Evolutionary conservation across 2,888 invertebrate species (phyloP), one percentile per base, ranked within the genome.

Genomic region (Epirrhoe alternata): DNA sequence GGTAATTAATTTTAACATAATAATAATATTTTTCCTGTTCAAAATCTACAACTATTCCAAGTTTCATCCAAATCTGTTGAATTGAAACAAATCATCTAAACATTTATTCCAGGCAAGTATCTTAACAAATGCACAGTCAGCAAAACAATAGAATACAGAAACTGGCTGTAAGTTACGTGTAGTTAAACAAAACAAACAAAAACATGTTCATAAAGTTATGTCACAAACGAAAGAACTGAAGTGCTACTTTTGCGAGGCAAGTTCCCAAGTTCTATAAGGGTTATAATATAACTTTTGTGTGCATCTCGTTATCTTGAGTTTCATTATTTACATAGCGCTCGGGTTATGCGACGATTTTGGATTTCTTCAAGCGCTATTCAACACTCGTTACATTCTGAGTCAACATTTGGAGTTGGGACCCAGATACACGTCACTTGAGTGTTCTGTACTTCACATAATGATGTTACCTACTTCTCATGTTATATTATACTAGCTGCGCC

Each of bases 271-370:
- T 77, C 76, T 74, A 30, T 42, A 38, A 45, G 60, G 58, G 38
- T 52, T 61, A 75, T 71, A 75, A 77, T 61, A 75, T 71, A 75
- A 77, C 75, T 78, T 78, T 77, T 83, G 86, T 86, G 77, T 87
- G 85, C 87, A 85, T 78, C 83, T 89, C 86, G 86, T 89, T 89
- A 89, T 81, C 84, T 83, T 74, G 75, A 80, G 81, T 78, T 82
- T 76, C 73, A 78, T 80, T 87, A 84, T 87, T 87, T 87, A 79
- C 76, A 73, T 73, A 81, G 73, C 75, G 73, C 81, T 82, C 71
- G 73, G 79, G 81, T 76, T 70, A 72, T 74, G 70, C 70, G 69
- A 64, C 67, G 68, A 69, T 74, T 57, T 68, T 72, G 71, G 71
- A 75, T 77, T 72, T 74, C 72, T 75, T 74, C 60, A 72, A 66